Base-by-base conservation (phyloP, 2,888 invertebrate genomes). In the Hydroisotoma schaefferi region DNA sequence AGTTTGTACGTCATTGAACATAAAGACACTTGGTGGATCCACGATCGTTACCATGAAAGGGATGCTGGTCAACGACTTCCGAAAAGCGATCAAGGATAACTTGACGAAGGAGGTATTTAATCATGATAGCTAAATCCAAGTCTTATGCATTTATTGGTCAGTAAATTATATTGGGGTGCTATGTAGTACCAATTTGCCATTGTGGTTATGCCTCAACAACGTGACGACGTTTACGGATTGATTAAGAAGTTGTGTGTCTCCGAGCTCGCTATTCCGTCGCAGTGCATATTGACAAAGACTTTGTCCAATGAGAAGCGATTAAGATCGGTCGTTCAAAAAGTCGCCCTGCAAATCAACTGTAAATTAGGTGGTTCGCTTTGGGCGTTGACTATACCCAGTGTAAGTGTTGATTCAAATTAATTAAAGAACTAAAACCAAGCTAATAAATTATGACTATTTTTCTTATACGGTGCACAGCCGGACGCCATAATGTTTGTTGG, bases 301-400 rank as follows among this genome's bases (percentile, higher is more conserved):
- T 76, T 91, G 3, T 78, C 79, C 57, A 86, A 86, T 67, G 84
- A 85, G 26, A 77, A 82, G 10, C 91, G 87, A 75, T 78, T 89
- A 51, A 82, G 88, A 0, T 81, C 87, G 0, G 85, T 95, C 15
- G 85, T 87, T 0, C 89, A 91, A 76, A 95, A 94, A 78, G 89
- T 97, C 43, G 84, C 89, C 0, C 78, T 97, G 25, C 95, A 97
- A 78, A 92, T 97, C 70, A 94, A 93, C 75, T 94, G 94, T 76
- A 97, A 97, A 78, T 78, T 97, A 8, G 95, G 95, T 2, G 95
- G 95, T 1, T 86, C 90, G 0, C 77, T 95, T 23, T 97, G 97
- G 97, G 83, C 85, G 1, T 80, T 95, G 0, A 79, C 81, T 27
- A 88, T 94, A 58, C 95, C 94, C 0, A 81, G 87, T 75, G 82